Evolutionary conservation across 2,888 invertebrate species (phyloP), one percentile per base, ranked within the genome.

Genomic region (Strigamia transsilvanica): DNA sequence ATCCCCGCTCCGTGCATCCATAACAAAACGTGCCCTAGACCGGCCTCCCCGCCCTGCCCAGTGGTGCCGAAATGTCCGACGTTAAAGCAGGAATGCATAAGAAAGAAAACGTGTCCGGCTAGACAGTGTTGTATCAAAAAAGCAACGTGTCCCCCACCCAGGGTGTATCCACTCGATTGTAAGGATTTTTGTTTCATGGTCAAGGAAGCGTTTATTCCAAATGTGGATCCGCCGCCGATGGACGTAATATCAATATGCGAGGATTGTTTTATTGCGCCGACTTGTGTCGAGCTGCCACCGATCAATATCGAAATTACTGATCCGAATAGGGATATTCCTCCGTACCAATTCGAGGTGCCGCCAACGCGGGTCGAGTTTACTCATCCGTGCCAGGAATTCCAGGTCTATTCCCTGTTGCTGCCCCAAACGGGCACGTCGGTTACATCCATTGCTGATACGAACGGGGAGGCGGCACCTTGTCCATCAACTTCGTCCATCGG

Each of bases 341-440:
- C 73, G 0, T 73, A 27, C 13, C 23, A 73, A 15, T 27, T 73
- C 73, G 27, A 73, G n/a, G 23, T 73, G n/a, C 73, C 73, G 12
- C 32, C 73, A 27, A 73, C 73, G 27, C 3, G 13, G 13, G 9
- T 73, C 13, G 73, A 73, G 27, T 73, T 73, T n/a, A 73, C 27
- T 27, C 73, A 73, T n/a, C 23, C 32, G 12, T 12, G 27, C 27
- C 73, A 73, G 32, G 73, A 27, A 13, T 15, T 73, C 13, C 73
- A 73, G 13, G 73, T 73, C 0, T 73, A 73, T 73, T 32, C 73
- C 10, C 27, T 73, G 32, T 7, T 73, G n/a, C 32, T 73, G 15
- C 73, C 73, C 9, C 73, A 73, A 27, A 73, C 73, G 15, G 73
- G 73, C 13, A 73, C 73, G 4, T 73, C 73, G 10, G 73, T n/a